Conservation (phyloP, 2,888 invertebrate genomes). For the Perithous albicinctus region DNA sequence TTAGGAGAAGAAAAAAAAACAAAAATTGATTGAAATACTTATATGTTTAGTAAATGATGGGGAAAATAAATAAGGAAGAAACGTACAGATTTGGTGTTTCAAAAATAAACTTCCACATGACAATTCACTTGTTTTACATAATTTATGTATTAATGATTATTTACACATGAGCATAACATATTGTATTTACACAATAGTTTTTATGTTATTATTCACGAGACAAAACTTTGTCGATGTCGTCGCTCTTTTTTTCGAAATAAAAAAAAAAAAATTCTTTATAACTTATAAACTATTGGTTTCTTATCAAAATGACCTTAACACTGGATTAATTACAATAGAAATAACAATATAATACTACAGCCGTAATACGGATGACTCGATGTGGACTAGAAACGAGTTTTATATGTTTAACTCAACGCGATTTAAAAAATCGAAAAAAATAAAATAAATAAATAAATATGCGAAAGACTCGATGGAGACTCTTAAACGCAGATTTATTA, state of each 20-base stretch:
- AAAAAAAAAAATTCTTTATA: background rate
- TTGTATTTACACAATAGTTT: slow-evolving; percentile 28
- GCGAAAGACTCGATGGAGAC: slow-evolving; percentile 60
- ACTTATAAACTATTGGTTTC: slow-evolving; percentile 17
- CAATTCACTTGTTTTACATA: background rate
- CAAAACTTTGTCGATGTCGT: background rate
- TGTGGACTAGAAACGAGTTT: slow-evolving; percentile 58
- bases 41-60: background rate
- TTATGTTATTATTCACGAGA: slow-evolving; percentile 20
- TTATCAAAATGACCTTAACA: slow-evolving; percentile 48
- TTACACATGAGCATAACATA: slow-evolving; percentile 53
- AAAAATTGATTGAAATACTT: background rate
- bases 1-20: no score
- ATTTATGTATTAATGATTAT: slow-evolving; percentile 61
- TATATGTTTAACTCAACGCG: background rate
- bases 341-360: slow-evolving; percentile 59
- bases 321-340: slow-evolving; percentile 33
- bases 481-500: slow-evolving; percentile 32
- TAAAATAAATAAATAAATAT: slow-evolving; percentile 12
- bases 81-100: background rate
- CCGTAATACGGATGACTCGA: slow-evolving; percentile 52
- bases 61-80: background rate
- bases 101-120: slow-evolving; percentile 4
- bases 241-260: background rate
- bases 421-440: no score